These are phyloP conservation scores for Mormoops blainvillei DNA, from an alignment of 2,113 vertebrate species.

Conservation along the genomic window DNA sequence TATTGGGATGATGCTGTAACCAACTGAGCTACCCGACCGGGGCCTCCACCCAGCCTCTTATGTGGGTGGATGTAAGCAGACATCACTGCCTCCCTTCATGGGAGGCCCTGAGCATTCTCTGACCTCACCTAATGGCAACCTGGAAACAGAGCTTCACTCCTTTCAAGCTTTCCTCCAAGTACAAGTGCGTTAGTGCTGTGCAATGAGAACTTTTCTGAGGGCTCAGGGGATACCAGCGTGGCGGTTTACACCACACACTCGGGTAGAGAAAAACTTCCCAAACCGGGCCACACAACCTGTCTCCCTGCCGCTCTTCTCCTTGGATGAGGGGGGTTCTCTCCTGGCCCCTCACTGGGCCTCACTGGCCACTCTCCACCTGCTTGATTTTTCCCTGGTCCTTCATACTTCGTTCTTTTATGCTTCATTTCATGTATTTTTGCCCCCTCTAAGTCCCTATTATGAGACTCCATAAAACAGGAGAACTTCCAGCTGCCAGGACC, in stretches of 20 bases:
- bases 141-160: neutral
- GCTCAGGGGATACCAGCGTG: no score
- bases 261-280: neutral
- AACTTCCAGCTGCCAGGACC: neutral
- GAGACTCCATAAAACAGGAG: neutral
- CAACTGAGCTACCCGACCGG: no score
- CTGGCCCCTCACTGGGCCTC: neutral
- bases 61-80: neutral
- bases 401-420: neutral
- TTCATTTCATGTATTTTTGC: neutral
- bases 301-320: no score
- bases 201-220: neutral
- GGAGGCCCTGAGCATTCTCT: neutral
- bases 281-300: rapidly evolving
- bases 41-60: neutral
- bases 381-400: neutral
- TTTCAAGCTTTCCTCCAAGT: neutral
- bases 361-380: neutral
- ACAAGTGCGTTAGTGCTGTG: rapidly evolving
- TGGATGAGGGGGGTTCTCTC: neutral
- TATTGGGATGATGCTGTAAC: no score
- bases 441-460: no score
- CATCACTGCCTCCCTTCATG: neutral
- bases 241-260: no score
- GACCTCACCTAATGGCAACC: neutral